Conservation (phyloP, 2,888 invertebrate species). For the Helicoverpa assulta region DNA sequence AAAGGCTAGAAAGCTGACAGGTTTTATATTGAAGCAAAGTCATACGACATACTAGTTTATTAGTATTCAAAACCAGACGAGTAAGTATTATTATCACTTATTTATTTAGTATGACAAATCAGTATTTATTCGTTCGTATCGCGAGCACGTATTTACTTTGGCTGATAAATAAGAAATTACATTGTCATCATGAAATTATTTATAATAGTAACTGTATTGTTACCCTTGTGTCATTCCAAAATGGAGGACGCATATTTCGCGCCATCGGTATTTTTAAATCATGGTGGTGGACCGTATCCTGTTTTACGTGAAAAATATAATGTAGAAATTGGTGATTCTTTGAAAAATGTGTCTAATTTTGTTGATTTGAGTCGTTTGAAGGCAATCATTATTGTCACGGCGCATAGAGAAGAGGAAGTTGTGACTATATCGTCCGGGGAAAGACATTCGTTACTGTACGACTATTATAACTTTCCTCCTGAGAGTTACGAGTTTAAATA, state of each 20-base stretch:
- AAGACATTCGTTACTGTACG: slow-evolving; percentile 67
- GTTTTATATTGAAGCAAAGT: background rate
- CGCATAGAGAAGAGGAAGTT: slow-evolving; percentile 71
- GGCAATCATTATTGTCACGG: slow-evolving; percentile 72
- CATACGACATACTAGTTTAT: background rate
- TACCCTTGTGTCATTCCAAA: slow-evolving; percentile 5
- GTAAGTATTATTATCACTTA: background rate
- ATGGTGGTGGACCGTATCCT: slow-evolving; percentile 73
- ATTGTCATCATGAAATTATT: slow-evolving; percentile 32
- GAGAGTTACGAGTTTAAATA: slow-evolving; percentile 72
- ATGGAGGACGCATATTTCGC: slow-evolving; percentile 63
- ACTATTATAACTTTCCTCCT: slow-evolving; percentile 73
- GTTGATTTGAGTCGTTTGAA: slow-evolving; percentile 65
- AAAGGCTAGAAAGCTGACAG: background rate
- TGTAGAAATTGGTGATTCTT: slow-evolving; percentile 65
- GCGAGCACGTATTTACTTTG: background rate
- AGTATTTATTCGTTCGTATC: slow-evolving; percentile 16
- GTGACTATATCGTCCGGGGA: slow-evolving; percentile 71
- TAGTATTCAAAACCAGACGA: background rate
- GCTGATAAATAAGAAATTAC: background rate
- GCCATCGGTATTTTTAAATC: slow-evolving; percentile 74
- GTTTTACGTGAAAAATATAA: slow-evolving; percentile 69
- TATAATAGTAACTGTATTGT: background rate
- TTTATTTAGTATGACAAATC: slow-evolving; percentile 3
- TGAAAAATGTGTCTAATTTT: slow-evolving; percentile 65